Percentiles rank a stretch among this genome's conserved stretches.
Conservation (phyloP, 1,140 invertebrate genomes). For the Trachelipus rathkii region DNA sequence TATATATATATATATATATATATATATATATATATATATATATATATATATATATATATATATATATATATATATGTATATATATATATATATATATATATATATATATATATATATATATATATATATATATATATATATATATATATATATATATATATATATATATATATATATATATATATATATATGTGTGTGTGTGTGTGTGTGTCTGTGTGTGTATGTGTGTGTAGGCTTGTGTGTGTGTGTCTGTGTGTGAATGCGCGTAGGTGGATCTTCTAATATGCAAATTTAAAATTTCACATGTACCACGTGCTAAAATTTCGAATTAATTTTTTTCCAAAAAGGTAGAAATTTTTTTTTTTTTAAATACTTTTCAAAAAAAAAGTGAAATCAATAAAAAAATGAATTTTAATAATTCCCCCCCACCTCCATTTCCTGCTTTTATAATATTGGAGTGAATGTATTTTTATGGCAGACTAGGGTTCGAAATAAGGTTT, state of each 20-base stretch:
- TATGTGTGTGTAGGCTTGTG: not conserved
- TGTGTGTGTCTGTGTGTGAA: conserved; percentile 17
- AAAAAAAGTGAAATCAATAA: no score
- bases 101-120: conserved; percentile 16
- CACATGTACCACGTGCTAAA: no score
- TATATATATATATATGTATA: conserved; percentile 14
- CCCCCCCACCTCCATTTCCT: no score
- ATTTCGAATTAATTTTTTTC: no score
- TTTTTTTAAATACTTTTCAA: no score
- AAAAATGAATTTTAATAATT: no score
- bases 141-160: conserved; percentile 18
- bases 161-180: not conserved
- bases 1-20: no score
- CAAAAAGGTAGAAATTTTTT: no score
- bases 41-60: conserved; percentile 15
- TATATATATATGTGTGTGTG: conserved; percentile 7
- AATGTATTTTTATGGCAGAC: no score
- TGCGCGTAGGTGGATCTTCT: not conserved
- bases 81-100: conserved; percentile 1
- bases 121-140: conserved; percentile 10
- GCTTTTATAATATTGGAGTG: no score
- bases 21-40: not conserved
- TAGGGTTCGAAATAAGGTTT: no score
- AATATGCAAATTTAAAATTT: no score
- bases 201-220: conserved; percentile 23